Conservation (phyloP, 2,888 invertebrate genomes). For the Eristalinus aeneus region DNA sequence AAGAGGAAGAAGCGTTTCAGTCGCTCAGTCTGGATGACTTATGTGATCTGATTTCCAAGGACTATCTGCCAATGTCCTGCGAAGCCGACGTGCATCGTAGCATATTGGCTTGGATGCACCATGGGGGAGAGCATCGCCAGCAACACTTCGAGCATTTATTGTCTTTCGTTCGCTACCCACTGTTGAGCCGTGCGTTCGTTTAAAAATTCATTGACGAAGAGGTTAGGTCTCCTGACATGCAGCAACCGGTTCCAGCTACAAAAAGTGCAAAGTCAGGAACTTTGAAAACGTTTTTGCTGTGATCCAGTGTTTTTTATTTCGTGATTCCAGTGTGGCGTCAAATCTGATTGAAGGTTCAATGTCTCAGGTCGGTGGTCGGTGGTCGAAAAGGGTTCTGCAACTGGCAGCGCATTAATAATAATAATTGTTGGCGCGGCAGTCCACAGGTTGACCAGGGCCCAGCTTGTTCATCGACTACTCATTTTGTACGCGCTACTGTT, state of each 20-base stretch:
- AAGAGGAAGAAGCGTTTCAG: not conserved
- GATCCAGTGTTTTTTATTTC: not conserved
- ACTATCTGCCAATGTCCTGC: not conserved
- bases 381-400: not conserved
- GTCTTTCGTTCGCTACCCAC: not conserved
- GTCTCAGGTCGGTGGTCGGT: not conserved
- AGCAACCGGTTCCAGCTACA: not conserved
- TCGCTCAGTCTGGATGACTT: not conserved
- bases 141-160: not conserved
- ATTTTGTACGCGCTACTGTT: too few species aligned
- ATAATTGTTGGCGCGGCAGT: too few species aligned
- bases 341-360: too few species aligned
- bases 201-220: not conserved
- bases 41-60: not conserved
- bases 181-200: not conserved
- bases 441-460: too few species aligned
- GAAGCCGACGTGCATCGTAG: not conserved
- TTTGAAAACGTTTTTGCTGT: not conserved
- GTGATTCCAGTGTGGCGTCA: not conserved
- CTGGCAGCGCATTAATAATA: not conserved
- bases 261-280: not conserved
- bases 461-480: too few species aligned
- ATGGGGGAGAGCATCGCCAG: not conserved
- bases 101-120: not conserved
- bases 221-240: not conserved